phyloP scores from a whole-genome alignment of 2,113 vertebrate species.

The Pseudorasbora parva region DNA sequence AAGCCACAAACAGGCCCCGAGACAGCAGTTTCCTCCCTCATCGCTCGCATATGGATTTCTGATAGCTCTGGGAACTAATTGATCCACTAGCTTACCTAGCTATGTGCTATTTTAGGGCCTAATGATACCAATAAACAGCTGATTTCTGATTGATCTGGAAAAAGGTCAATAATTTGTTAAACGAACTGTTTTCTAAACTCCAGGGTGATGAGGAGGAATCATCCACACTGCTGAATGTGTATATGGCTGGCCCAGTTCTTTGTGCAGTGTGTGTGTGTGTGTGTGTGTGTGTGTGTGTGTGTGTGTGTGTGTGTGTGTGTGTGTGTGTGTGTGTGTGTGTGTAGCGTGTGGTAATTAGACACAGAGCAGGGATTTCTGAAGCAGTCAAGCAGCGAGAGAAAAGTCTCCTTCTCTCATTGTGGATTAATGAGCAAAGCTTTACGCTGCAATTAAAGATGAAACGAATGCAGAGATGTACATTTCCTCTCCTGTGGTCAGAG shows the following conservation, averaged over 20 bases:
- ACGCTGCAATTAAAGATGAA: constrained; percentile 47
- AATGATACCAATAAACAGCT: neutral
- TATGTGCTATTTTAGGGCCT: neutral
- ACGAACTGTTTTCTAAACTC: constrained; percentile 8
- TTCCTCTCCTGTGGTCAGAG: constrained; percentile 24
- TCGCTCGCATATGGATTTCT: constrained; percentile 34
- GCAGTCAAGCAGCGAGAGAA: constrained; percentile 33
- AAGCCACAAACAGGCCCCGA: constrained; percentile 39
- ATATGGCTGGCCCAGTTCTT: constrained; percentile 22
- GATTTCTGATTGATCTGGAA: constrained; percentile 25
- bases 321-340: neutral
- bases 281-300: too few species aligned
- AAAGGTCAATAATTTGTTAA: constrained; percentile 11
- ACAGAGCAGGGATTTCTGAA: constrained; percentile 27
- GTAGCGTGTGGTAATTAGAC: constrained; percentile 39
- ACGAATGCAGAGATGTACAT: constrained; percentile 39
- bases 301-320: neutral
- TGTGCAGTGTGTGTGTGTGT: neutral
- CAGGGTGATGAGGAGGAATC: neutral
- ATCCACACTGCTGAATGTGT: neutral
- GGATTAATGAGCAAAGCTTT: constrained; percentile 48
- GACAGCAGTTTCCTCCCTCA: constrained; percentile 23
- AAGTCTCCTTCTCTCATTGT: constrained; percentile 22
- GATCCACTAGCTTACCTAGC: constrained; percentile 1
- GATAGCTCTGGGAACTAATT: constrained; percentile 35